Conservation (phyloP, 2,888 invertebrate genomes). For the Strigamia transsilvanica region DNA sequence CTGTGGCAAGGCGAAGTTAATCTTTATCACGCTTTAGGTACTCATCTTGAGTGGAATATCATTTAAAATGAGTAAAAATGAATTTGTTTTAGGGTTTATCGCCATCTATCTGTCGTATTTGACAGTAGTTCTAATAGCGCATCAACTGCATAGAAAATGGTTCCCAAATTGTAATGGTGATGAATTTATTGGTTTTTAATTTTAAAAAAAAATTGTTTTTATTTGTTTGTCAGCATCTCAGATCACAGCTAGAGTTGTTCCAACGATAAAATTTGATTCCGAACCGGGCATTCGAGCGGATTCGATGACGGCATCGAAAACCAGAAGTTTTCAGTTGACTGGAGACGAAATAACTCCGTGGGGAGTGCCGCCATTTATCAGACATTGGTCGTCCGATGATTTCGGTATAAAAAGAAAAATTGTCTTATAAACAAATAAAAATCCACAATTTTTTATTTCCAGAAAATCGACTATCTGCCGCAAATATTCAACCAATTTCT, state of each 20-base stretch:
- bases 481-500: not conserved
- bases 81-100: slow-evolving; percentile 63
- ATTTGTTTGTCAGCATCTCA: not conserved
- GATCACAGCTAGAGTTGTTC: not conserved
- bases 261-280: not conserved
- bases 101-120: slow-evolving; percentile 67
- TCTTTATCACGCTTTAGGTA: slow-evolving; percentile 45
- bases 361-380: slow-evolving; percentile 29
- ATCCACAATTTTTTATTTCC: not conserved
- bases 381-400: slow-evolving; percentile 11
- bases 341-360: slow-evolving; percentile 43
- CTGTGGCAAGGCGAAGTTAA: slow-evolving; percentile 63
- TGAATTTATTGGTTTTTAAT: not conserved
- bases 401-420: not conserved
- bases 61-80: not conserved
- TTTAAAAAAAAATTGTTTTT: not conserved
- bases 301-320: not conserved
- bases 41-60: not conserved
- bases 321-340: not conserved
- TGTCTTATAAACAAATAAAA: not conserved
- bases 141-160: slow-evolving; percentile 57
- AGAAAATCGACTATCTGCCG: not conserved
- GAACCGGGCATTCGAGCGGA: not conserved
- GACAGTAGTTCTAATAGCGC: slow-evolving; percentile 65
- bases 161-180: not conserved